Evolutionary conservation across 2,888 invertebrate species (phyloP).

Genomic region (Caenorhabditis sp.): DNA sequence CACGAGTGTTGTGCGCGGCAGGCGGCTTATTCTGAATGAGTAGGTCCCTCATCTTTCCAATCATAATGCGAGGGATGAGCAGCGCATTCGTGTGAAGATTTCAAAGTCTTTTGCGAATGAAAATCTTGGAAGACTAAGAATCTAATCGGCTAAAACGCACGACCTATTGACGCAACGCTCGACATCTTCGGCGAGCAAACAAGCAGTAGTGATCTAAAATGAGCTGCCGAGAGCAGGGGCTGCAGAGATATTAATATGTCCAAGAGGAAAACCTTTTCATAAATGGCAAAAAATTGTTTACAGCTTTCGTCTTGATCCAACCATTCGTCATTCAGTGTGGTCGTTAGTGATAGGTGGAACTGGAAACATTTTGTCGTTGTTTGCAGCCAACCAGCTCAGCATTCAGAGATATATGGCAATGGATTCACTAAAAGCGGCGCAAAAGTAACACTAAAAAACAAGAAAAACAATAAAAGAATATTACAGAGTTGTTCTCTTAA

Average conservation of each 20-base stretch:
- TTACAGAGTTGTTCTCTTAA: slow-evolving; percentile 77
- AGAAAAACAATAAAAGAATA: neutral
- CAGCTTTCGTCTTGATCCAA: slow-evolving; percentile 81
- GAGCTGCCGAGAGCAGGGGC: neutral
- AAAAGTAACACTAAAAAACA: slow-evolving; percentile 51
- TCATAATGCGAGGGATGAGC: slow-evolving; percentile 13
- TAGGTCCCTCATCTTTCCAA: slow-evolving; percentile 57
- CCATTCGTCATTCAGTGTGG: slow-evolving; percentile 78
- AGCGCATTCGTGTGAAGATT: slow-evolving; percentile 15
- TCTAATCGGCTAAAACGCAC: slow-evolving; percentile 42
- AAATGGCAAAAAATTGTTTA: slow-evolving; percentile 57
- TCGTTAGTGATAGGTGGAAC: slow-evolving; percentile 79
- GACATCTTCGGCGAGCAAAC: neutral
- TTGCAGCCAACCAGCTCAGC: slow-evolving; percentile 81
- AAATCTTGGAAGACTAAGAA: slow-evolving; percentile 34
- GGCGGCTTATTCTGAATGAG: slow-evolving; percentile 73
- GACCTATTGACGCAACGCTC: slow-evolving; percentile 42
- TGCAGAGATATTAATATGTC: neutral
- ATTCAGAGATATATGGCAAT: slow-evolving; percentile 80
- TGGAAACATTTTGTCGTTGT: slow-evolving; percentile 77
- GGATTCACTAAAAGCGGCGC: slow-evolving; percentile 68
- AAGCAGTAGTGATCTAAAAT: slow-evolving; percentile 17
- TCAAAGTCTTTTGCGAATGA: slow-evolving; percentile 10
- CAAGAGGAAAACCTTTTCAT: slow-evolving; percentile 2
- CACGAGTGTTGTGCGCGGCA: slow-evolving; percentile 59